A percentile compares a stretch with the other conserved stretches of the same genome.
Conservation (phyloP, 2,797 vertebrate genomes). For the Forpus xanthops region DNA sequence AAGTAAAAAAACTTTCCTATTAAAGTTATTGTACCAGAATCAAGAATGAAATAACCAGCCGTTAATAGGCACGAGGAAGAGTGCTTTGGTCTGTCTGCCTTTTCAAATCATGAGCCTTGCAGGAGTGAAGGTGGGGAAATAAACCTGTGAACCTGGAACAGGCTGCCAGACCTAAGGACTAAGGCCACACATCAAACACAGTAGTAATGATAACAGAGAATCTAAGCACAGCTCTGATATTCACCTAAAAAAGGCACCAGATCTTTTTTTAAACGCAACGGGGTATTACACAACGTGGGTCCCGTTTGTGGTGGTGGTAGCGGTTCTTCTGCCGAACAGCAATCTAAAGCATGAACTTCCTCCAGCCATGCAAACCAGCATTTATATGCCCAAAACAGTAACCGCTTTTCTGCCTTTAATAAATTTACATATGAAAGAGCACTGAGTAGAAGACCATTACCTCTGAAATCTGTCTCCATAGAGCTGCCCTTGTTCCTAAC, state of each 20-base stretch:
- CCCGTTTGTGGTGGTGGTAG: accelerated
- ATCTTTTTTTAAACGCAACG: neutral
- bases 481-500: neutral
- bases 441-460: neutral
- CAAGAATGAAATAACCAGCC: neutral
- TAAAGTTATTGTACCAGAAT: neutral
- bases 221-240: neutral
- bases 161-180: neutral
- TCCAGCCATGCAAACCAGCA: neutral
- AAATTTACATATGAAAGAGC: neutral
- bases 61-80: neutral
- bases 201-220: accelerated
- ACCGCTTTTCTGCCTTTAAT: neutral
- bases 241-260: neutral
- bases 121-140: neutral
- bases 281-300: accelerated
- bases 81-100: neutral
- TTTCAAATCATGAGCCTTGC: neutral
- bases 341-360: neutral
- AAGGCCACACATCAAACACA: neutral
- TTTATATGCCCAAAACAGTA: neutral
- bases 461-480: constrained; percentile 1
- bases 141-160: neutral
- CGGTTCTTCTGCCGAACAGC: neutral
- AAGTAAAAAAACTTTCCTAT: neutral